Evolutionary conservation across 2,888 invertebrate genomes (phyloP).

Genomic region (Cerastis leucographa): DNA sequence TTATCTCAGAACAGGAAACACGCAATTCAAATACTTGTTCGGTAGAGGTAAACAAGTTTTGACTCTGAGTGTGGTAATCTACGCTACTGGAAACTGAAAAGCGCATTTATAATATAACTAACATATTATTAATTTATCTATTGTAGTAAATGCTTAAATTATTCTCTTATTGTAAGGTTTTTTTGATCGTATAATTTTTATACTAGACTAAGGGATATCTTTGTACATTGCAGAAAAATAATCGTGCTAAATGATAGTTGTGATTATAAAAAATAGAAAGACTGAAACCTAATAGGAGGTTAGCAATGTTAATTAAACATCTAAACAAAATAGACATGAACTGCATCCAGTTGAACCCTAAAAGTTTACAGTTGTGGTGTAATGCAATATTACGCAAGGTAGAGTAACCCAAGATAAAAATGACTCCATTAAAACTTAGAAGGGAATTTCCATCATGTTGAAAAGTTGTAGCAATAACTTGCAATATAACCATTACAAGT

Average conservation of each 20-base stretch:
- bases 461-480: slow-evolving; percentile 31
- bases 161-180: slow-evolving; percentile 14
- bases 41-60: slow-evolving; percentile 73
- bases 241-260: neutral
- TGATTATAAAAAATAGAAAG: neutral
- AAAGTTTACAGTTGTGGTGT: neutral
- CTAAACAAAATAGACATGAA: neutral
- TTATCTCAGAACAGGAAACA: slow-evolving; percentile 72
- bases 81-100: slow-evolving; percentile 58
- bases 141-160: slow-evolving; percentile 34
- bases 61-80: slow-evolving; percentile 67
- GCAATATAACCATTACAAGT: slow-evolving; percentile 14
- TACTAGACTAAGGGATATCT: neutral
- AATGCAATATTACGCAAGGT: neutral
- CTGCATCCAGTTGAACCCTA: neutral
- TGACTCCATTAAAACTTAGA: neutral
- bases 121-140: slow-evolving; percentile 38
- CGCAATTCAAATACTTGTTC: slow-evolving; percentile 68
- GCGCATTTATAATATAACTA: slow-evolving; percentile 37
- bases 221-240: slow-evolving; percentile 4
- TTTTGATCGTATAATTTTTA: neutral
- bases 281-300: neutral
- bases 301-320: slow-evolving; percentile 1
- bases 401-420: neutral
- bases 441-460: slow-evolving; percentile 30